Base-by-base conservation (phyloP, 2,888 invertebrate genomes). In the Lithodes maja region DNA sequence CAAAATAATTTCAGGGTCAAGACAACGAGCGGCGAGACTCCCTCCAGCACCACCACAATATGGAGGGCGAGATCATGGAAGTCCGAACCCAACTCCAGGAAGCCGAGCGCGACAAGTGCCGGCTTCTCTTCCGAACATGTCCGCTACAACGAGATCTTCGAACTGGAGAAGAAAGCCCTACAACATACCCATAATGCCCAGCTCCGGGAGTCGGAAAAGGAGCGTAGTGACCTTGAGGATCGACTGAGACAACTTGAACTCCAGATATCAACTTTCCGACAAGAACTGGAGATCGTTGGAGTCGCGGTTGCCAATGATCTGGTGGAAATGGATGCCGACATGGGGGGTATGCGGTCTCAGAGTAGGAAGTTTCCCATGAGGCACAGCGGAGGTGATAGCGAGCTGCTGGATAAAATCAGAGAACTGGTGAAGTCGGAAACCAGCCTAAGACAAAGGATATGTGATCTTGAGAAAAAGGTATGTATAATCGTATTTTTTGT, bases 381-480 rank as follows among this genome's bases (percentile, higher is more conserved):
- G 3, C 1, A 68, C 7, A 49, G 55, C 17, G 78, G 61, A 12
- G 78, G 50, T 17, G 78, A 61, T 9, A 54, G 86, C 50, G 86
- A 91, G n/a, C 75, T 91, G 15, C 49, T 91, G 50, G 71, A 82
- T 33, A 89, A 86, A 61, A 84, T 91, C 54, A 82, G 91, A 52
- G 82, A 87, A 49, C 85, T 91, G 49, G 89, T 90, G n/a, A 86
- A 85, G 69, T 90, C 90, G 9, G 91, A 91, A 84, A 79, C 83
- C 5, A 17, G 83, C 15, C 85, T 87, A 15, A 89, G 89, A 53
- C 84, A 86, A 77, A 89, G 87, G 61, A 85, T 91, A 78, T 77
- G 74, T 53, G 91, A 91, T 55, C 83, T 91, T 15, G 91, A 91
- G 85, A 90, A 91, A 85, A 91, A 90, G 90, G 91, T 91, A 83